phyloP scores from a whole-genome alignment of 2,797 vertebrate species.

The Pseudomugil gertrudae region DNA sequence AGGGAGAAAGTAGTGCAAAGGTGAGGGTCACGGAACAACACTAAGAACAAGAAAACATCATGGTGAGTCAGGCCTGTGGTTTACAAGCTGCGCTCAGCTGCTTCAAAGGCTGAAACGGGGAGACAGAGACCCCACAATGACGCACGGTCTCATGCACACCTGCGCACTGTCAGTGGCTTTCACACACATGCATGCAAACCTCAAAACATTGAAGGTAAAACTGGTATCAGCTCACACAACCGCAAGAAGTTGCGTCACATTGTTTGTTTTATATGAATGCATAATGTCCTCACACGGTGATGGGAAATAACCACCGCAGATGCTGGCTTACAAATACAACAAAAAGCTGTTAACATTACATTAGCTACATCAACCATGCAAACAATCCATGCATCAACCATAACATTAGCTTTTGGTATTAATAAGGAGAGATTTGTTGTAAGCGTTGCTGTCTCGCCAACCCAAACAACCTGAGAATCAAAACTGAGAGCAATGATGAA shows the following conservation, averaged over 20 bases:
- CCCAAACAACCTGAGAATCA: not conserved
- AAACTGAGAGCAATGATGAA: constrained; percentile 32
- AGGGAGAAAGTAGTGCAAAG: constrained; percentile 63
- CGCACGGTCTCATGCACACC: constrained; percentile 35
- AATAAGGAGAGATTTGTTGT: constrained; percentile 1
- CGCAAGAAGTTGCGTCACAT: not conserved
- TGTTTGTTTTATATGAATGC: not conserved
- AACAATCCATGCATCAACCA: not conserved
- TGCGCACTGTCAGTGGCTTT: not conserved
- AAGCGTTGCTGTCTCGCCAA: constrained; percentile 5
- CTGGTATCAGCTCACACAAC: not conserved
- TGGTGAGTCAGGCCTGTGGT: constrained; percentile 63
- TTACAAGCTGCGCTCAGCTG: constrained; percentile 28
- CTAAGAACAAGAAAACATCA: constrained; percentile 39
- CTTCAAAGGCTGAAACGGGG: constrained; percentile 3
- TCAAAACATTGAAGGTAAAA: constrained; percentile 2
- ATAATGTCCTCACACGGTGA: too few relatives aligned
- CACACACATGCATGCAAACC: not conserved
- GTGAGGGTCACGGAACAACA: constrained; percentile 64
- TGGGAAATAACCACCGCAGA: not conserved
- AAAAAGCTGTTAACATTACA: too few relatives aligned
- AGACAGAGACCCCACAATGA: constrained; percentile 39
- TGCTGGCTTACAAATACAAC: not conserved
- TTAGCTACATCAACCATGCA: too few relatives aligned
- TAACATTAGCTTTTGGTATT: constrained; percentile 14